A percentile compares a stretch with the other conserved stretches of the same genome.
Evolutionary conservation across 2,888 invertebrate genomes (phyloP).

Genomic region (Cerastoderma edule): DNA sequence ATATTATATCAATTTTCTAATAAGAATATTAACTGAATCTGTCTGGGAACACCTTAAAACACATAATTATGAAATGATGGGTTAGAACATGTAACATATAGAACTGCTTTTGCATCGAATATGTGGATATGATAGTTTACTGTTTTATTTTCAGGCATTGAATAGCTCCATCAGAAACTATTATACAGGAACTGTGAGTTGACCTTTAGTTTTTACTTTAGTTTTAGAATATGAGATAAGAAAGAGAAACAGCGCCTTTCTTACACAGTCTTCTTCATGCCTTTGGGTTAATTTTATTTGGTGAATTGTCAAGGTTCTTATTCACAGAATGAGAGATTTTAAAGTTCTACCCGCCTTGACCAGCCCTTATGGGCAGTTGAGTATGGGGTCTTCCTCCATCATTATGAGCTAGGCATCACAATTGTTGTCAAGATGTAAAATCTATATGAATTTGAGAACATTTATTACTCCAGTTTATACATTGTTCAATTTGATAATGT

Average conservation of each 20-base stretch:
- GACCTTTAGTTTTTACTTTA: not conserved
- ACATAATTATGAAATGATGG: not conserved
- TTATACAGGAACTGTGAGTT: conserved; percentile 19
- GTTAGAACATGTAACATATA: not conserved
- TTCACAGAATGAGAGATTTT: conserved; percentile 1
- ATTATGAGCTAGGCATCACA: too few relatives aligned
- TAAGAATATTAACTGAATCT: not conserved
- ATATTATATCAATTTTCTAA: not conserved
- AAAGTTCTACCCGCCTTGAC: not conserved
- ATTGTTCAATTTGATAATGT: too few relatives aligned
- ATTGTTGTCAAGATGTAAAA: too few relatives aligned
- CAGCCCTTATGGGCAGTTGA: not conserved
- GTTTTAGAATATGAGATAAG: not conserved
- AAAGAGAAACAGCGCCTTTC: not conserved
- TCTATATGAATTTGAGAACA: too few relatives aligned
- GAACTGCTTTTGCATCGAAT: not conserved
- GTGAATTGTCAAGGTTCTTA: not conserved
- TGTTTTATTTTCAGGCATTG: conserved; percentile 4
- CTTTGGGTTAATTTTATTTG: too few relatives aligned
- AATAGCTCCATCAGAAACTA: conserved; percentile 8
- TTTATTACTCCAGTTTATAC: too few relatives aligned
- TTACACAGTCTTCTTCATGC: too few relatives aligned
- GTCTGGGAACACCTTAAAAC: not conserved
- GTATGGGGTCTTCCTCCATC: too few relatives aligned
- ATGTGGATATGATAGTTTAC: too few relatives aligned